Base-by-base conservation (phyloP, 2,113 vertebrate genomes). In the Grus americana region DNA sequence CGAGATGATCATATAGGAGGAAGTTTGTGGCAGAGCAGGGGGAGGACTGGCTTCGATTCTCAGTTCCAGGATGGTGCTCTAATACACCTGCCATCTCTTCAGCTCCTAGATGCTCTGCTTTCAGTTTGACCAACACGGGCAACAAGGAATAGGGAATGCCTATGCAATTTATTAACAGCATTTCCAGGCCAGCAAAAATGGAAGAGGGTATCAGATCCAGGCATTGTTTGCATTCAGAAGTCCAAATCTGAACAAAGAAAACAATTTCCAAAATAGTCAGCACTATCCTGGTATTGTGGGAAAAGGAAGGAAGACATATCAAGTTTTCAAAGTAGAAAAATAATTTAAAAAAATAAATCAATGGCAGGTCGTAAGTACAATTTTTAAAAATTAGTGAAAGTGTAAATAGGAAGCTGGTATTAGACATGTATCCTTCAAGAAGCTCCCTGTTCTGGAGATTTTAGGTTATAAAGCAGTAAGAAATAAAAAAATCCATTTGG, bases 11-110 rank as follows among this genome's bases (percentile, higher is more conserved):
- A 6, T 42, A 67, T 2, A 95, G 91, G 42, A 97, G 96, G 95
- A 97, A 97, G 93, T 93, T 73, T 74, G 84, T 80, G 87, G 81
- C 54, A 86, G 71, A 88, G 47, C 46, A 92, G 55, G 50, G 63
- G 63, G 38, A 90, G 30, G 59, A 91, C 23, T 70, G 46, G 59
- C 70, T 90, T 95, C 1, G 0, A 78, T 66, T 93, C 86, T 94
- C 54, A 44, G 54, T 83, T 90, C 84, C 78, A 95, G 66, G 49
- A 73, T 0, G 0, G 46, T 30, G 57, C 54, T 61, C 44, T 44
- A 74, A 79, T 15, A 55, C 62, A 71, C 6, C n/a, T 90, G n/a
- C 47, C 46, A 92, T 15, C 26, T 76, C 36, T 71, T 55, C 58
- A 89, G 34, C 70, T 85, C 79, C 42, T 36, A 67, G 42, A 58